These are phyloP conservation scores for Pseudopodoces humilis DNA, from an alignment of 2,113 vertebrate genomes.

Conservation along the genomic window DNA sequence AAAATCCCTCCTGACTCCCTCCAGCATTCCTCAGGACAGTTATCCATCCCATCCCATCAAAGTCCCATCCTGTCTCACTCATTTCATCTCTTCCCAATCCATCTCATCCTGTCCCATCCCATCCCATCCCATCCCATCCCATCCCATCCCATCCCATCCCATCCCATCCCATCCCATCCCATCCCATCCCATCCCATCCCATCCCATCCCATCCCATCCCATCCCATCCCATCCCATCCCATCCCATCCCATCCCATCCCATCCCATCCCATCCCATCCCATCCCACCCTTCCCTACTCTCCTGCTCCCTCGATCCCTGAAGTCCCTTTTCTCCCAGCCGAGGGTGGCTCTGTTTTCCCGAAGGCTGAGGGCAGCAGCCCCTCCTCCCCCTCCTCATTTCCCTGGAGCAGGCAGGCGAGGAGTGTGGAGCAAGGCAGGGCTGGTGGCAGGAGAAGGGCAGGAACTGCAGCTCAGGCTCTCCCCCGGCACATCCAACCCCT, in stretches of 20 bases:
- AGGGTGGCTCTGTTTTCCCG: neutral
- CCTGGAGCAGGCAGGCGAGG: neutral
- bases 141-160: neutral
- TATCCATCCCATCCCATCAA: neutral
- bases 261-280: neutral
- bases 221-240: neutral
- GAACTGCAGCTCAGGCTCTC: neutral
- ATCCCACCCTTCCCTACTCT: neutral
- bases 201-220: too few species aligned
- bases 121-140: neutral
- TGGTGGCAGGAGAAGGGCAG: neutral
- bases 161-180: neutral
- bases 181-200: neutral
- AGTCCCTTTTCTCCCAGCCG: neutral
- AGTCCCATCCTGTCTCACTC: neutral
- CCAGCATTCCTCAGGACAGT: neutral
- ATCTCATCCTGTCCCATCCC: neutral
- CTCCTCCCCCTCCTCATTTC: neutral
- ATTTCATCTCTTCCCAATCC: neutral
- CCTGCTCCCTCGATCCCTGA: neutral
- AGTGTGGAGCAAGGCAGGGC: accelerated
- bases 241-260: too few species aligned
- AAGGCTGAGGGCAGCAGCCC: neutral
- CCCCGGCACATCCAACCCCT: neutral
- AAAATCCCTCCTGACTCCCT: neutral